phyloP scores from a whole-genome alignment of 2,113 vertebrate genomes.

The Eolophus roseicapilla region DNA sequence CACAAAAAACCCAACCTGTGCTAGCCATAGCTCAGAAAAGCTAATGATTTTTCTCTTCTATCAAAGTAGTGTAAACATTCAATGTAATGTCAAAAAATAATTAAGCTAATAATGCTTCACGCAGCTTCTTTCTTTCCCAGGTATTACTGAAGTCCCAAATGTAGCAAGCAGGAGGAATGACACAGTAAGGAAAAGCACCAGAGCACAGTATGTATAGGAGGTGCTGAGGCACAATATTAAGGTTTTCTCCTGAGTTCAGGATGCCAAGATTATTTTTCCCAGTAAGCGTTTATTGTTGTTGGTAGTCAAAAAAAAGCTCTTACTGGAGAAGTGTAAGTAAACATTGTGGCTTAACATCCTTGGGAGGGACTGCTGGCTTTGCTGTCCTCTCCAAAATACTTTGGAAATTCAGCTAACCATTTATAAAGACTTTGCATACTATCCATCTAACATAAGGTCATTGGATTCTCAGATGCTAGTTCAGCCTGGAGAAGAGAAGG shows the following conservation, averaged over 20 bases:
- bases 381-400: neutral
- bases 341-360: neutral
- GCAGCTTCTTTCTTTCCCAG: neutral
- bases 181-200: neutral
- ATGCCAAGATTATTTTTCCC: neutral
- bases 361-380: neutral
- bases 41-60: neutral
- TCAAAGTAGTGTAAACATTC: neutral
- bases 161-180: neutral
- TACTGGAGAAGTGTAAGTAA: neutral
- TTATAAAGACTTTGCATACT: neutral
- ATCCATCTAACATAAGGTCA: too few relatives aligned
- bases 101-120: neutral
- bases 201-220: neutral
- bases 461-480: neutral
- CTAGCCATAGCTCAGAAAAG: neutral
- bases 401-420: neutral
- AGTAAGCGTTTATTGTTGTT: neutral
- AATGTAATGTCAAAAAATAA: neutral
- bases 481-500: neutral
- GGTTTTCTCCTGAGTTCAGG: neutral
- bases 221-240: neutral
- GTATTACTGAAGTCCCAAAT: neutral
- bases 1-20: accelerated
- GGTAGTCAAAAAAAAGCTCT: neutral